phyloP scores from a whole-genome alignment of 2,113 vertebrate genomes.

The Tragulus kanchil region DNA sequence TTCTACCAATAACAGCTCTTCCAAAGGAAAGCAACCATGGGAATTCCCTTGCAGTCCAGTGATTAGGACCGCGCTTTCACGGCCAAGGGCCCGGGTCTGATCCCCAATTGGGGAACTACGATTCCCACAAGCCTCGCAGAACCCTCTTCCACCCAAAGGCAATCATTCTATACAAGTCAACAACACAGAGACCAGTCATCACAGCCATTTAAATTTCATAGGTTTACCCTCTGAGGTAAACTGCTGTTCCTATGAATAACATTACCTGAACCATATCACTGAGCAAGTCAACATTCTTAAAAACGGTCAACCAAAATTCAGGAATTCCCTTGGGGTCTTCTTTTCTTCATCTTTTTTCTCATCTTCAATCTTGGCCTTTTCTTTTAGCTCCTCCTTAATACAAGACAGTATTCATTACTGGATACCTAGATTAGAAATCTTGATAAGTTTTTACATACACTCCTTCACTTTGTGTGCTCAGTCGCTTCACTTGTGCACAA shows the following conservation, averaged over 20 bases:
- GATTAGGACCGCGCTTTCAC: neutral
- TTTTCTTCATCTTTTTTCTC: constrained; percentile 99
- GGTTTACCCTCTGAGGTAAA: neutral
- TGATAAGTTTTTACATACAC: neutral
- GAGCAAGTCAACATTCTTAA: constrained; percentile 99
- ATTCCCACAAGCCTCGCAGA: neutral
- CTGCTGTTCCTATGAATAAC: neutral
- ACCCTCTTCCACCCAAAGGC: neutral
- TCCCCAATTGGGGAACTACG: neutral
- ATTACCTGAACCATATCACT: constrained; percentile 99
- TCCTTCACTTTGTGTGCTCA: too few relatives aligned
- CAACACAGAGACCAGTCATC: neutral
- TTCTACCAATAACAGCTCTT: neutral
- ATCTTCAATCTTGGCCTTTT: constrained; percentile 97
- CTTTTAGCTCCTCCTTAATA: constrained; percentile 98
- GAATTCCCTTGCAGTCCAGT: neutral
- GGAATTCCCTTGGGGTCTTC: constrained; percentile 99
- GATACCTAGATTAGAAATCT: neutral
- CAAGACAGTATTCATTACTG: constrained; percentile 49
- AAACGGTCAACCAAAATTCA: constrained; percentile 99
- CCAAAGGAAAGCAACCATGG: neutral
- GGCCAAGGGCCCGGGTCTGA: neutral
- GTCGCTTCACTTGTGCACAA: too few relatives aligned
- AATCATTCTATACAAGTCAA: neutral
- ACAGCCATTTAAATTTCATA: neutral